Base-by-base conservation (phyloP, 2,797 vertebrate genomes). In the Sebastes vulpes region DNA sequence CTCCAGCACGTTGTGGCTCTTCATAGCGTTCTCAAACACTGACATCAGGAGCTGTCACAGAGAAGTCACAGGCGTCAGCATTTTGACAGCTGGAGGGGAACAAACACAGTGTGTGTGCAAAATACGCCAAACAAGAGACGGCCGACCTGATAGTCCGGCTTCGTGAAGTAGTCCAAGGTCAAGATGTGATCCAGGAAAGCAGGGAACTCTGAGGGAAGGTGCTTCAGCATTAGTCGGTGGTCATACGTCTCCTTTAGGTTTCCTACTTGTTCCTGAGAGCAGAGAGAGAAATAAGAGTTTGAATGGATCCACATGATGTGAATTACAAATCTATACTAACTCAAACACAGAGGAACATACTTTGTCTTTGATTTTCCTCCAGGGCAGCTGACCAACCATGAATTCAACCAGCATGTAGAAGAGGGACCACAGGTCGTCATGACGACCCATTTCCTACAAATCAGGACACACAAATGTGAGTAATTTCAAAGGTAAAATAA, bases 351-450 rank as follows among this genome's bases (percentile, higher is more conserved):
- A 76, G 25, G 6, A 6, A 74, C 94, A 86, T 96, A 99, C 99
- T 96, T 99, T 99, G 85, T 99, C 98, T 93, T 99, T 99, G 92
- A 99, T 98, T 95, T 99, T 99, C 89, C 98, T 97, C 98, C 98
- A 99, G 77, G 98, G 98, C 69, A 99, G 95, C 81, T 99, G 98
- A 61, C 98, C 98, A 83, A 98, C 97, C 83, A 96, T 97, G 92
- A 99, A 99, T 79, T 99, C 98, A 61, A 99, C 98, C 90, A 99
- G 95, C 98, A 99, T 99, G 92, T 99, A 99, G 93, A 99, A 99
- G 21, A 99, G 96, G 66, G 98, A 99, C 98, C 98, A 99, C 81
- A 99, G 96, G 90, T 99, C 98, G 65, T 99, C 98, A 64, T 99
- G 98, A 42, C 98, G 97, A 87, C 98, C 98, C 97, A 99, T 99